Conservation (phyloP, 2,113 vertebrate genomes). For the Condylura cristata region DNA sequence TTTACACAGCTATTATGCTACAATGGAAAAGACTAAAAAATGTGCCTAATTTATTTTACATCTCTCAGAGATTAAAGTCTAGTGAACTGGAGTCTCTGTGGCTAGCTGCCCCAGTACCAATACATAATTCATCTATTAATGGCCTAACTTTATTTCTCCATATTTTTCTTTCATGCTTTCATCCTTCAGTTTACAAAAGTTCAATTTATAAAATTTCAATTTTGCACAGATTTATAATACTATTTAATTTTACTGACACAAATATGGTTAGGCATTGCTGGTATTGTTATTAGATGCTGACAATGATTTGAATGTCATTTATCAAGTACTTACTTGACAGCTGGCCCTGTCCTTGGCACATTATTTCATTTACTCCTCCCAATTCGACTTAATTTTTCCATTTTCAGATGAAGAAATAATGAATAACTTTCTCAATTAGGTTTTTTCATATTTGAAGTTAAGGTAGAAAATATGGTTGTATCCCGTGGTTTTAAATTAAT, state of each 20-base stretch:
- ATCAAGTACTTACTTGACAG: neutral
- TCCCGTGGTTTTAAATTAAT: slow-evolving; percentile 1
- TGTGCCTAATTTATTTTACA: neutral
- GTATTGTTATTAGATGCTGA: neutral
- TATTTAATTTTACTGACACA: neutral
- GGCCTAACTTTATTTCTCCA: neutral
- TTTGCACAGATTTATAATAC: neutral
- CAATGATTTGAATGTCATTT: neutral
- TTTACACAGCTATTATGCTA: neutral
- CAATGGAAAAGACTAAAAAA: neutral
- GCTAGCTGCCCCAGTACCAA: neutral
- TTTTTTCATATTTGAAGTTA: slow-evolving; percentile 7
- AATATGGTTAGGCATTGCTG: neutral
- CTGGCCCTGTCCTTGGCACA: neutral
- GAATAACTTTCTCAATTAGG: neutral
- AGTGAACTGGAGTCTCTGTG: neutral
- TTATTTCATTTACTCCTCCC: neutral
- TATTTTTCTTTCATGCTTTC: too few relatives aligned
- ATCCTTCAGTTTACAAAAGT: neutral
- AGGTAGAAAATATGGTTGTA: neutral
- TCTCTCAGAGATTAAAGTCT: neutral
- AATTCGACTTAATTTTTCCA: neutral
- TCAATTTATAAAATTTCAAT: slow-evolving; percentile 19
- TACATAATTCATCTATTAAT: neutral
- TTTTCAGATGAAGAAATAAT: neutral